These are phyloP conservation scores for Lophotis ruficrista DNA, from an alignment of 2,113 vertebrate species.

Conservation along the genomic window DNA sequence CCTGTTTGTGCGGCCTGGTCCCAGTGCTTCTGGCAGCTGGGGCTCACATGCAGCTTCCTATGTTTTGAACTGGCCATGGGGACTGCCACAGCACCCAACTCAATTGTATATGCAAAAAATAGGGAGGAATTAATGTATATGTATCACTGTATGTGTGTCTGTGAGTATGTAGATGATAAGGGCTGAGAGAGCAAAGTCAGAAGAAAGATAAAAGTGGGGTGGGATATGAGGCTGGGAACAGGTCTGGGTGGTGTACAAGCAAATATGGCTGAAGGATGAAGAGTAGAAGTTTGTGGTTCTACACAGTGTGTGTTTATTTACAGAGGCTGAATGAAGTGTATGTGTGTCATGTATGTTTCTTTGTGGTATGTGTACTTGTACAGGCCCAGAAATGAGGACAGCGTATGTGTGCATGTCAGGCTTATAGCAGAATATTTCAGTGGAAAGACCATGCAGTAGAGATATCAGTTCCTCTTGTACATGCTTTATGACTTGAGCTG, in stretches of 20 bases:
- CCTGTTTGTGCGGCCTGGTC: no score
- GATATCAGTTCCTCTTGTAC: neutral
- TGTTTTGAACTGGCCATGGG: neutral
- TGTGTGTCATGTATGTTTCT: neutral
- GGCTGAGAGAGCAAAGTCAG: neutral
- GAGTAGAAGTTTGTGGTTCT: neutral
- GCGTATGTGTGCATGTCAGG: accelerated
- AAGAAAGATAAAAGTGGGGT: neutral
- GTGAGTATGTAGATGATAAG: neutral
- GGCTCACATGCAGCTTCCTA: accelerated
- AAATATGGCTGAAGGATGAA: neutral
- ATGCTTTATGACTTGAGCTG: neutral
- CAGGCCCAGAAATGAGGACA: neutral
- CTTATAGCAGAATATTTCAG: neutral
- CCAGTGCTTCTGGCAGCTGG: neutral
- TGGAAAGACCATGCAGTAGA: neutral
- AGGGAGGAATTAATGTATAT: neutral
- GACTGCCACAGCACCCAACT: no score
- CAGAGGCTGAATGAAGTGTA: neutral
- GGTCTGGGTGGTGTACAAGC: neutral
- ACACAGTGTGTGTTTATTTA: neutral
- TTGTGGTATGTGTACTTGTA: neutral
- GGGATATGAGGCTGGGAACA: neutral
- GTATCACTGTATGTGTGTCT: neutral
- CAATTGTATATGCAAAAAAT: neutral